Conservation (phyloP, 2,888 invertebrate genomes). For the Xestia c-nigrum region DNA sequence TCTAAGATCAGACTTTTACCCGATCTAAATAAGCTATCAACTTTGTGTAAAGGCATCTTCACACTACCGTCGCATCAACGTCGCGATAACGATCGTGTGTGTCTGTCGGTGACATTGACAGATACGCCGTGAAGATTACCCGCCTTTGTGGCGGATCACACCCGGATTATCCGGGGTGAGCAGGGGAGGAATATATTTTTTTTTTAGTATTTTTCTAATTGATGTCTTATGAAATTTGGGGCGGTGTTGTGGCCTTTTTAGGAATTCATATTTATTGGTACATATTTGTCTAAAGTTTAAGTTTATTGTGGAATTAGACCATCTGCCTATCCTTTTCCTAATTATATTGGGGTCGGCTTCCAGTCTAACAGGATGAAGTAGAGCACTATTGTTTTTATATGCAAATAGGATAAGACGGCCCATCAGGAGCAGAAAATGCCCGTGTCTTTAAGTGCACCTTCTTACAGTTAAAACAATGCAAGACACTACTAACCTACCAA, state of each 20-base stretch:
- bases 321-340: not conserved
- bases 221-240: conserved; percentile 45
- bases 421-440: too few species aligned
- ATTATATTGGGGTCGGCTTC: too few species aligned
- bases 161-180: conserved; percentile 67
- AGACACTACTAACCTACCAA: too few species aligned
- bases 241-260: not conserved
- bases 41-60: conserved; percentile 28
- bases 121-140: conserved; percentile 68
- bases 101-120: conserved; percentile 65
- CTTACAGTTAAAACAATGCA: too few species aligned
- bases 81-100: conserved; percentile 61
- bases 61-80: conserved; percentile 53
- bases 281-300: not conserved
- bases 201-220: conserved; percentile 60
- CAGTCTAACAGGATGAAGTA: too few species aligned
- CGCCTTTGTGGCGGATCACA: conserved; percentile 67
- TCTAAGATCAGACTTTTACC: not conserved
- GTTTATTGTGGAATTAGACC: not conserved
- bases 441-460: not conserved
- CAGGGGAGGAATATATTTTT: conserved; percentile 41
- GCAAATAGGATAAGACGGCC: too few species aligned
- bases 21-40: conserved; percentile 19
- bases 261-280: not conserved
- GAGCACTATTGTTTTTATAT: too few species aligned